Evolutionary conservation across 2,888 invertebrate species (phyloP), one percentile per base, ranked within the genome.

Genomic region (Nebria brevicollis): DNA sequence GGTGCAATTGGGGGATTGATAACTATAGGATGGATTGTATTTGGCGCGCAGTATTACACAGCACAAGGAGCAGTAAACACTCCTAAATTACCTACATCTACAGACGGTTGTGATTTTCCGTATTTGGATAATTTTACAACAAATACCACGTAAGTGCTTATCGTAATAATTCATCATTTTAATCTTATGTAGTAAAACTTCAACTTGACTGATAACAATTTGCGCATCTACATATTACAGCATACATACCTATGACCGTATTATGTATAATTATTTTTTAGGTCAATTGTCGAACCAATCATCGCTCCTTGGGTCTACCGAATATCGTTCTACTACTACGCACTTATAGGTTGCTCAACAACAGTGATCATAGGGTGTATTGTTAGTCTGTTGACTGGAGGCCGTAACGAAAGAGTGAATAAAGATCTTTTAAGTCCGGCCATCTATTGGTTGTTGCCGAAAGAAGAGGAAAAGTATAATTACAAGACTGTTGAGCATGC

Each of bases 291-390:
- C 7, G 54, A 15, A 80, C 72, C 75, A 1, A 7, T 54, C 13
- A 54, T 54, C 7, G 8, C 80, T n/a, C 83, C 83, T 26, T 42
- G 82, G n/a, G 78, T 84, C 25, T 85, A 82, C 65, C 76, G 83
- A 34, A 83, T 84, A 77, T 83, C 83, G 3, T 83, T 83, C 77
- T 85, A 84, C 72, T 85, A 84, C 65, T 85, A 83, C 41, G 64
- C 75, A 25, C 25, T 82, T 0, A 25, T 83, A 1, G 82, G 82
- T 26, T 77, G 79, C n/a, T 25, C 75, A 34, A 66, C 82, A 0
- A 80, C 80, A 54, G 41, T 83, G 34, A 10, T 79, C 8, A 72
- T 83, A 11, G 83, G 83, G 0, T 26, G 80, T 13, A 73, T 83
- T 10, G 82, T 83, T 7, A 83, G 83, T 82, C 81, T 77, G 66